These are phyloP conservation scores for Saccopteryx leptura DNA, from an alignment of 2,113 vertebrate genomes.

Conservation along the genomic window DNA sequence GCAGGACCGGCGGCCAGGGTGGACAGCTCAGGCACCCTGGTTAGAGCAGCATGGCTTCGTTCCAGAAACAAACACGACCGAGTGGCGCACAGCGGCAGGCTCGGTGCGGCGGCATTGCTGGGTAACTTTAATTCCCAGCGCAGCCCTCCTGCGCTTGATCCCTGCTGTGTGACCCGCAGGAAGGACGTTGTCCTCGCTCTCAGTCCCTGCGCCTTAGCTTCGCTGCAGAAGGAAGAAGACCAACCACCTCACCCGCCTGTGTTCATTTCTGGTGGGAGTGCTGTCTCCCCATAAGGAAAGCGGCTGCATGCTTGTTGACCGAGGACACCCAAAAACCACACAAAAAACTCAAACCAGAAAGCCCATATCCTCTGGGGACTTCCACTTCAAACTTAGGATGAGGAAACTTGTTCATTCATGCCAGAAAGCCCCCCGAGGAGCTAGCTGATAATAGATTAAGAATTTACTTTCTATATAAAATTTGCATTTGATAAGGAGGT, in stretches of 20 bases:
- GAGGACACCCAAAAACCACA: background rate
- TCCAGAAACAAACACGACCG: background rate
- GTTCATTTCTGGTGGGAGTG: background rate
- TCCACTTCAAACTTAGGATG: background rate
- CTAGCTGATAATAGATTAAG: background rate
- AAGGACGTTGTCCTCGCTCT: background rate
- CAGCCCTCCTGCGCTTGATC: background rate
- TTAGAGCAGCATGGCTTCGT: background rate
- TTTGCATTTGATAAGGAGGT: background rate
- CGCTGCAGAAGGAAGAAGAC: background rate
- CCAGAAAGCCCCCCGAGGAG: background rate
- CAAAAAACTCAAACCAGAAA: background rate
- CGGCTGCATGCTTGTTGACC: background rate
- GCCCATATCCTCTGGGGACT: background rate
- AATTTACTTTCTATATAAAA: background rate
- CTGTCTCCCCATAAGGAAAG: background rate
- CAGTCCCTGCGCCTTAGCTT: background rate
- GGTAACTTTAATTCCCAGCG: background rate
- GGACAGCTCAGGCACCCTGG: fast-evolving
- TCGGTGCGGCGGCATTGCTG: background rate
- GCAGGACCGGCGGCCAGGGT: background rate
- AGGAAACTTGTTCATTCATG: slow-evolving; percentile 35
- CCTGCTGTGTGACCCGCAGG: background rate
- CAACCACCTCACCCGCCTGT: fast-evolving
- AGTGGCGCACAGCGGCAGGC: background rate